A percentile compares a stretch with the other conserved stretches of the same genome.
phyloP scores from a whole-genome alignment of 2,113 vertebrate genomes.

The Natator depressus region DNA sequence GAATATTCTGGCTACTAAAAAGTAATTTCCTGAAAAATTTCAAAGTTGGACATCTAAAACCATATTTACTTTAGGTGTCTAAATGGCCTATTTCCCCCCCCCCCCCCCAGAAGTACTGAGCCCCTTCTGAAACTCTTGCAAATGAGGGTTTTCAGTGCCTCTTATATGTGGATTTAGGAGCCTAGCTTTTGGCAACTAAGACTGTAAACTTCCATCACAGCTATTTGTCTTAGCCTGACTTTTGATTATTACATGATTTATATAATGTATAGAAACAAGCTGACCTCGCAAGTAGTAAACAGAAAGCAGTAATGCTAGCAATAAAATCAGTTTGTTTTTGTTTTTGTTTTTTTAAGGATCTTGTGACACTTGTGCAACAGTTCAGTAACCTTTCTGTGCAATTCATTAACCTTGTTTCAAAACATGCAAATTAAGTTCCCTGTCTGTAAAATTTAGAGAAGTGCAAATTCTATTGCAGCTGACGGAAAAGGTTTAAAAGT shows the following conservation, averaged over 20 bases:
- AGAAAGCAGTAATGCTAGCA: neutral
- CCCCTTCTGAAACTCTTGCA: neutral
- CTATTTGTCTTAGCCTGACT: neutral
- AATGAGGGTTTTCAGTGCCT: neutral
- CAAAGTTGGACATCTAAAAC: neutral
- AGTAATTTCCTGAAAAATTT: neutral
- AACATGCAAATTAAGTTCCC: neutral
- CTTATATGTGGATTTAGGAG: constrained; percentile 26
- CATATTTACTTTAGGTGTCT: neutral
- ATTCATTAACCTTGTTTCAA: neutral
- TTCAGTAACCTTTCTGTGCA: neutral
- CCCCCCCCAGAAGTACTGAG: neutral
- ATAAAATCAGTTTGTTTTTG: neutral
- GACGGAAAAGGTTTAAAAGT: neutral
- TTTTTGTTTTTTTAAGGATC: neutral
- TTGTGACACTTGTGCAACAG: neutral
- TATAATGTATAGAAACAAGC: neutral
- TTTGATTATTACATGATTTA: neutral
- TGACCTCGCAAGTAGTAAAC: constrained; percentile 29
- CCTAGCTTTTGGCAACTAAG: neutral
- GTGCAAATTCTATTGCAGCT: neutral
- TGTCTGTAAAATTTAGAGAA: neutral
- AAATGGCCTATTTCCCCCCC: neutral
- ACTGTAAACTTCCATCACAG: constrained; percentile 24
- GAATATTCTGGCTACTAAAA: neutral